Base-by-base conservation (phyloP, 2,888 invertebrate genomes). In the Brenthis ino region DNA sequence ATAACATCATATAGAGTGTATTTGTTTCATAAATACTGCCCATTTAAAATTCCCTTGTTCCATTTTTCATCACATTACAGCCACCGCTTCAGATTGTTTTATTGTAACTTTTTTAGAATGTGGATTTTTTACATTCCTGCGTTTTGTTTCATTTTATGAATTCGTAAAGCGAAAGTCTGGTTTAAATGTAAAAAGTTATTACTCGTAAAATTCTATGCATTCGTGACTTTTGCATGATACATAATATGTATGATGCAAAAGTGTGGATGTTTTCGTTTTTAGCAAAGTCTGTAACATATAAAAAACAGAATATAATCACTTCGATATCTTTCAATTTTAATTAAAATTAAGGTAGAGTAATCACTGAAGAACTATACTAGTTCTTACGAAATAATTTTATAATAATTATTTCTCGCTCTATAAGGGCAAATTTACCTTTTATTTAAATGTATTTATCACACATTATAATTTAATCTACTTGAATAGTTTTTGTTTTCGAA, bases 61-160 rank as follows among this genome's bases (percentile, higher is more conserved):
- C 83, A 82, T 85, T 87, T 85, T 85, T 85, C 82, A 83, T 81
- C 79, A 83, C 82, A 84, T 87, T 84, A 85, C 84, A 82, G 79
- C 79, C 82, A 72, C 79, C 77, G 81, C 79, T 83, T 79, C 79
- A 84, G 80, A 88, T 88, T 87, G 87, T 89, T 88, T 87, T 85
- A 84, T 85, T 83, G 82, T 81, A 84, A 85, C 84, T 87, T 86
- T 28, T 87, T 86, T 83, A 82, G 81, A 82, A 84, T 82, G 85
- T 83, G 81, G 79, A 84, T 77, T 82, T 84, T 86, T 86, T 83
- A 80, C 82, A 83, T 83, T 79, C 80, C 81, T 80, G 79, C 80
- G 81, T 84, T 84, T 83, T 85, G 83, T 84, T 85, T 82, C 81
- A 80, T 83, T 84, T 86, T 82, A 83, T 86, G 85, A 87, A 86